A percentile compares a stretch with the other conserved stretches of the same genome.
phyloP scores from a whole-genome alignment of 2,113 vertebrate genomes.

The Pseudonaja textilis region DNA sequence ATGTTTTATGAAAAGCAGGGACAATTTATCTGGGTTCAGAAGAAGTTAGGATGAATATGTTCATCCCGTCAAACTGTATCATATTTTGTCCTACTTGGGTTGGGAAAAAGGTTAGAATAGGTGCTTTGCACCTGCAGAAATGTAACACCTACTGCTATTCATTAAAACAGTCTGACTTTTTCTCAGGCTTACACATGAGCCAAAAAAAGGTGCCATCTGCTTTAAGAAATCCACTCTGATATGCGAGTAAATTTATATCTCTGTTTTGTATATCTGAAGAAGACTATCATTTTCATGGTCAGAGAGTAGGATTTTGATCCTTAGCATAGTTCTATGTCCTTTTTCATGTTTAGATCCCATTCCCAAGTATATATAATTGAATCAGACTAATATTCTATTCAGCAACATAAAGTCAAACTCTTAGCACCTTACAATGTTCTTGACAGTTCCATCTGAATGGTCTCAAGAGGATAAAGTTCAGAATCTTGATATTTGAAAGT shows the following conservation, averaged over 20 bases:
- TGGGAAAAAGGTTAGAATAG: background rate
- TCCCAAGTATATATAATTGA: background rate
- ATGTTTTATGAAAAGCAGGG: background rate
- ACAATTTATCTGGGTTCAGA: background rate
- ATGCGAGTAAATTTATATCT: background rate
- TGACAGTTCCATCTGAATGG: background rate
- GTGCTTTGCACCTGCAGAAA: background rate
- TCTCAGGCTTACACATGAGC: background rate
- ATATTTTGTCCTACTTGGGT: background rate
- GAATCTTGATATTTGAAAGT: background rate
- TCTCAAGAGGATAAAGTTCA: background rate
- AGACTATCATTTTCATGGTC: background rate
- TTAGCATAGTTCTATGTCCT: background rate
- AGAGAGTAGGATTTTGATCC: background rate
- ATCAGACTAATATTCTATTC: background rate
- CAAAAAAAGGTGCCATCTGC: background rate
- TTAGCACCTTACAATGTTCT: background rate
- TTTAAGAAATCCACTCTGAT: background rate
- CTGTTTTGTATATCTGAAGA: background rate
- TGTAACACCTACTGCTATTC: background rate
- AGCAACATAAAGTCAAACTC: background rate
- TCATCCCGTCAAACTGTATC: background rate
- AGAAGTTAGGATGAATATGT: background rate
- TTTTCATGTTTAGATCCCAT: background rate
- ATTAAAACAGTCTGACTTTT: background rate